Evolutionary conservation across 37 sponge, comb jelly and placozoan species (phyloP), one percentile per base, ranked within the genome.

Genomic region (Aplysina aerophoba): DNA sequence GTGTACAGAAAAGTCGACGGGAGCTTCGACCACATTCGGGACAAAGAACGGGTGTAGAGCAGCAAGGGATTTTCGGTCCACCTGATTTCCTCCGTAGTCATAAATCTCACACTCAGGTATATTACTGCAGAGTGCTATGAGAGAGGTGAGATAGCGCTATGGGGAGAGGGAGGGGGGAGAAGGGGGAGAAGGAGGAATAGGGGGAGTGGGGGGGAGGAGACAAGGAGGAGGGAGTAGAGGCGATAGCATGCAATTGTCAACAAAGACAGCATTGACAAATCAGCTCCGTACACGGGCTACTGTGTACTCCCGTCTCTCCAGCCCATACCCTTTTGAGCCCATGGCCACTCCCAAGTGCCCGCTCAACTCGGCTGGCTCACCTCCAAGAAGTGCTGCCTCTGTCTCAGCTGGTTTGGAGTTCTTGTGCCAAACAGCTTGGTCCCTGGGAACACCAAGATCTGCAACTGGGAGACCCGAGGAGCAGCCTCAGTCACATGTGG

Each of bases 371-470:
- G 59, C 21, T 36, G 13, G 6, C 75, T 37, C 62, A 93, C 94
- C 79, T 93, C 82, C 53, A 93, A 59, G 0, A 63, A 53, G 21
- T 66, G 31, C 74, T 83, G 82, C 72, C 94, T 84, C 59, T 85
- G 27, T 55, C 63, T 53, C 36, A 93, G 65, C 79, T 90, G 87
- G 11, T 36, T 56, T 25, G 28, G 55, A 78, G 37, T 85, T 62
- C 72, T 93, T n/a, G 27, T 40, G 65, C 90, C 88, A 85, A 90
- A 85, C 87, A 84, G 88, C 77, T 80, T 90, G 0, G 90, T 54
- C 15, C 88, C 91, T n/a, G 94, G 94, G 2, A 93, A 79, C 16
- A 69, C n/a, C 21, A 91, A 81, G 12, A 53, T 19, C 17, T 85
- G 16, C 4, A 91, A 55, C 89, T 89, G 62, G 0, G 59, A 31